These are phyloP conservation scores for Tetheella fluctuosa DNA, from an alignment of 2,888 invertebrate species.

Conservation along the genomic window DNA sequence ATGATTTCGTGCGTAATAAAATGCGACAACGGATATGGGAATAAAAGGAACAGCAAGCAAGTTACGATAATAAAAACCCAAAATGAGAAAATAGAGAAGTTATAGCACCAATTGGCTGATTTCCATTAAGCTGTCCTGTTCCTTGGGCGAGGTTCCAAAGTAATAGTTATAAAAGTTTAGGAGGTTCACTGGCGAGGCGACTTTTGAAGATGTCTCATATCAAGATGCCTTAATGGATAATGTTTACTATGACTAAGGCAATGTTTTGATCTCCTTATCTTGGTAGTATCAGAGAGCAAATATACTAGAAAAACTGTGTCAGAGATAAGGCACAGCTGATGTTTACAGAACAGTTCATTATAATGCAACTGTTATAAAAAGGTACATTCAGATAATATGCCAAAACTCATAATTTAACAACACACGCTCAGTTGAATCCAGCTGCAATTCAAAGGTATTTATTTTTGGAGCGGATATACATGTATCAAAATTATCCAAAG, in stretches of 20 bases:
- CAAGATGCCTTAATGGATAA: background rate
- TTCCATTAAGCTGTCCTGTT: background rate
- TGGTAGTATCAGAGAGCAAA: background rate
- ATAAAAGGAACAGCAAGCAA: slow-evolving; percentile 21
- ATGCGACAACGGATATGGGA: slow-evolving; percentile 27
- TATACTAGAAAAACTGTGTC: slow-evolving; percentile 7
- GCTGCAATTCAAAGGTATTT: no score
- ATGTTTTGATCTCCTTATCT: slow-evolving; percentile 2
- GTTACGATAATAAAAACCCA: background rate
- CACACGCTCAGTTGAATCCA: no score
- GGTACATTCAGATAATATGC: no score
- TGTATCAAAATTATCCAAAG: no score
- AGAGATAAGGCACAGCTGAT: slow-evolving; percentile 2
- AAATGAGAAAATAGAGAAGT: background rate
- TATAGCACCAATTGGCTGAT: background rate
- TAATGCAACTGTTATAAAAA: background rate
- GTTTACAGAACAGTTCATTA: background rate
- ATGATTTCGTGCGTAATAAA: slow-evolving; percentile 28
- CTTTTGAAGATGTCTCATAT: no score
- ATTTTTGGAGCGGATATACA: no score
- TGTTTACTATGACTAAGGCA: background rate
- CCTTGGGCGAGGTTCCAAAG: background rate
- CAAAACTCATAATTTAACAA: no score
- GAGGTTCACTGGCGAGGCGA: background rate
- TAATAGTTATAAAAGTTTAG: background rate